Conservation (phyloP, 2,888 invertebrate species). For the Trissolcus japonicus region DNA sequence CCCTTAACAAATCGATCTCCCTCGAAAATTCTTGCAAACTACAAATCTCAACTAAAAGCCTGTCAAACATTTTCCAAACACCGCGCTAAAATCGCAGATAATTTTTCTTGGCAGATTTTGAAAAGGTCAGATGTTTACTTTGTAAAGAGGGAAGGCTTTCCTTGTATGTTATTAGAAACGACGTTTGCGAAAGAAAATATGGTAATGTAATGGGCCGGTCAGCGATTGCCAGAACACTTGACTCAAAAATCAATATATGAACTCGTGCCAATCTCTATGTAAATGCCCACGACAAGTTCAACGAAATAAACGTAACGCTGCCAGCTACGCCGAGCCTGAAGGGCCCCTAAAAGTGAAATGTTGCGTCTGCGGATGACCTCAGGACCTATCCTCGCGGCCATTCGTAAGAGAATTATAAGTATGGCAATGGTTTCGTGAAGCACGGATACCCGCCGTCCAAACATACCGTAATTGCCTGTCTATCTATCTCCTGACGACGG, state of each 20-base stretch:
- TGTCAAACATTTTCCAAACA: neutral
- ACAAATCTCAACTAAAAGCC: conserved; percentile 21
- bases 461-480: conserved; percentile 45
- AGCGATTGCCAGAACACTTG: conserved; percentile 18
- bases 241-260: conserved; percentile 73
- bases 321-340: conserved; percentile 69
- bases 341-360: conserved; percentile 76
- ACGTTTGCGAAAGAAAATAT: conserved; percentile 14
- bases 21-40: conserved; percentile 46
- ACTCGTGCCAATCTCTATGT: conserved; percentile 76
- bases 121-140: no score
- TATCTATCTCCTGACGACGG: conserved; percentile 27
- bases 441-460: conserved; percentile 31
- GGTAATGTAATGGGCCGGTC: conserved; percentile 21
- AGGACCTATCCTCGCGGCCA: conserved; percentile 69
- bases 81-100: neutral
- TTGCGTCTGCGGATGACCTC: conserved; percentile 76
- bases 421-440: conserved; percentile 54
- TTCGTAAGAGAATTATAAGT: conserved; percentile 70
- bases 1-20: conserved; percentile 69
- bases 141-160: no score
- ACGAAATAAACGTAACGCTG: conserved; percentile 60
- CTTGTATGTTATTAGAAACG: no score
- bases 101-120: no score
- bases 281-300: conserved; percentile 67